Conservation (phyloP, 2,113 vertebrate species). For the Ochotona princeps region DNA sequence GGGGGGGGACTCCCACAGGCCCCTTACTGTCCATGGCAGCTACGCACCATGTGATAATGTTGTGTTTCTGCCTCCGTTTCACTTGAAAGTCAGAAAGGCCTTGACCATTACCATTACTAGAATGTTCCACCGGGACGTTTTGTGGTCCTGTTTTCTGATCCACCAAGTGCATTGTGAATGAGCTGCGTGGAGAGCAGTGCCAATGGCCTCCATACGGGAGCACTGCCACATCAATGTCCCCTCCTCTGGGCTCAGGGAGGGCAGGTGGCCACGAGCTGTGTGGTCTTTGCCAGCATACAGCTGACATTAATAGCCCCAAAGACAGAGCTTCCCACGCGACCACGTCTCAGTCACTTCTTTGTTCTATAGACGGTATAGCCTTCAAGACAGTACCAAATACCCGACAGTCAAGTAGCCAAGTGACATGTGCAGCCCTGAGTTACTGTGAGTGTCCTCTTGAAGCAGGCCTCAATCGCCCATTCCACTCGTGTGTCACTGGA, state of each 20-base stretch:
- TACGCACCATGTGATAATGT: rapidly evolving
- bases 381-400: not conserved
- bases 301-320: conserved; percentile 18
- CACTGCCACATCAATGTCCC: not conserved
- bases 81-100: not conserved
- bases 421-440: not conserved
- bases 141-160: not conserved
- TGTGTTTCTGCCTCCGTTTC: not conserved
- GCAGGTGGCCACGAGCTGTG: not conserved
- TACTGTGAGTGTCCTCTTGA: not conserved
- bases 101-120: not conserved
- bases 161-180: not conserved
- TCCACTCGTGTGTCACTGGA: conserved; percentile 48
- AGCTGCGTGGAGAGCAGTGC: conserved; percentile 15
- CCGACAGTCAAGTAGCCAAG: not conserved
- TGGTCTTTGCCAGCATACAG: conserved; percentile 1
- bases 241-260: not conserved
- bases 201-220: not conserved
- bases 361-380: not conserved
- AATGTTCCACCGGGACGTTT: not conserved
- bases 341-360: conserved; percentile 31
- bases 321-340: not conserved
- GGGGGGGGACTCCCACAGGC: rapidly evolving
- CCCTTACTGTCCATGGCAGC: not conserved
- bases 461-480: conserved; percentile 23